Evolutionary conservation across 1,140 invertebrate genomes (phyloP).

Genomic region (Bactericera cockerelli): DNA sequence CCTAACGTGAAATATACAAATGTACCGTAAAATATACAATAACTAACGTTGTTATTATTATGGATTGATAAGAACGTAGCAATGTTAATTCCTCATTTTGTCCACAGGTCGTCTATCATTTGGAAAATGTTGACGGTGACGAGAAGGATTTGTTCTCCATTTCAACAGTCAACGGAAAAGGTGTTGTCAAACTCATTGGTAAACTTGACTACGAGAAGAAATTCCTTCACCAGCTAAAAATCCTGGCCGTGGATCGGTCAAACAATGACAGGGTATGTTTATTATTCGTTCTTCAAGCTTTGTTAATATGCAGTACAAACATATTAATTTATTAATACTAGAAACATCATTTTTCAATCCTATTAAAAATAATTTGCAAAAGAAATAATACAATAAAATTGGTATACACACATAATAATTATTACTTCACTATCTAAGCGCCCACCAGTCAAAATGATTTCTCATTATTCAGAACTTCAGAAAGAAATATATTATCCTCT

Average conservation of each 20-base stretch:
- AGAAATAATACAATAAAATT: too few species aligned
- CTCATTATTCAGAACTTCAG: too few species aligned
- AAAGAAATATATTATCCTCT: too few species aligned
- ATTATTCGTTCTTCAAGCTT: background rate
- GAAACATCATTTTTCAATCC: background rate
- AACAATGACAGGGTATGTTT: slow-evolving; percentile 50
- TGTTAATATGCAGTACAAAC: background rate
- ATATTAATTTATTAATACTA: background rate
- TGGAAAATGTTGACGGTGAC: slow-evolving; percentile 58
- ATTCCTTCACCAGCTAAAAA: slow-evolving; percentile 68
- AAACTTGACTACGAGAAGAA: slow-evolving; percentile 74
- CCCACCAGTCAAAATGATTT: too few species aligned
- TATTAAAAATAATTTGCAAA: background rate
- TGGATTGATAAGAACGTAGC: too few species aligned
- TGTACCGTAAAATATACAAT: too few species aligned
- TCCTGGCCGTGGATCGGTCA: slow-evolving; percentile 70
- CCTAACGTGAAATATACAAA: too few species aligned
- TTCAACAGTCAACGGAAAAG: slow-evolving; percentile 70
- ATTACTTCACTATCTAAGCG: too few species aligned
- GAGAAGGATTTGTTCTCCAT: slow-evolving; percentile 61
- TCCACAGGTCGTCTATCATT: slow-evolving; percentile 31
- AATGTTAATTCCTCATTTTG: too few species aligned
- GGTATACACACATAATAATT: too few species aligned
- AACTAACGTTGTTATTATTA: too few species aligned
- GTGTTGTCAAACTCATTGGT: slow-evolving; percentile 59